Evolutionary conservation across 2,113 vertebrate genomes (phyloP), one percentile per base, ranked within the genome.

Genomic region (Plestiodon gilberti): DNA sequence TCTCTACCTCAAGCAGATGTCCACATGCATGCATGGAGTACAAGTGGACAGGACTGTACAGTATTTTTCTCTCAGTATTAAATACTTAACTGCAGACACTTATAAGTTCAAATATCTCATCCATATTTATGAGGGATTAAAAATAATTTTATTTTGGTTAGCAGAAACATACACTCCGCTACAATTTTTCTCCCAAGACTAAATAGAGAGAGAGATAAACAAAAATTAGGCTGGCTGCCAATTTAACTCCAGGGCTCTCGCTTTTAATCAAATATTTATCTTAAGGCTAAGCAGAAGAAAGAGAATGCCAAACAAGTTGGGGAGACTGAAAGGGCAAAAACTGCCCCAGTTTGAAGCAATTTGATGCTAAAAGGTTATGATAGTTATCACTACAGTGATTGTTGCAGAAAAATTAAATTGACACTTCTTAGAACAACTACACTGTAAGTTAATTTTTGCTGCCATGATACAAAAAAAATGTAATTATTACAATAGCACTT

Each of bases 231-330:
- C 38, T 30, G 38, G 33, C 65, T 86, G 77, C 59, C 71, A 75
- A 75, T 76, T 38, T 65, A 75, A 75, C 14, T 65, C 61, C 52
- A 28, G 70, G 71, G 25, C 30, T 55, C 57, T 55, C 38, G 33
- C 61, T 67, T 87, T 87, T 82, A 82, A 77, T 87, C 79, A 82
- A 87, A 77, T 82, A 67, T 87, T 82, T 87, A 81, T 73, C 62
- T 87, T 67, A 87, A 67, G 79, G 79, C 61, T 67, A 33, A 7
- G 30, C 28, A 55, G 70, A 40, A 87, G 59, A 76, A 81, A 87
- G 79, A 75, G 70, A 75, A 79, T 70, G 20, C 48, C 40, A 81
- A 82, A 77, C 48, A 38, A 55, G 71, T n/a, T 65, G 81, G 61
- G 67, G 61, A 69, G 76, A 76, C 48, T 6, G 48, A 87, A 82